A percentile compares a stretch with the other conserved stretches of the same genome.
These are phyloP conservation scores for Clepsis dumicolana DNA, from an alignment of 2,888 invertebrate species.

Conservation along the genomic window DNA sequence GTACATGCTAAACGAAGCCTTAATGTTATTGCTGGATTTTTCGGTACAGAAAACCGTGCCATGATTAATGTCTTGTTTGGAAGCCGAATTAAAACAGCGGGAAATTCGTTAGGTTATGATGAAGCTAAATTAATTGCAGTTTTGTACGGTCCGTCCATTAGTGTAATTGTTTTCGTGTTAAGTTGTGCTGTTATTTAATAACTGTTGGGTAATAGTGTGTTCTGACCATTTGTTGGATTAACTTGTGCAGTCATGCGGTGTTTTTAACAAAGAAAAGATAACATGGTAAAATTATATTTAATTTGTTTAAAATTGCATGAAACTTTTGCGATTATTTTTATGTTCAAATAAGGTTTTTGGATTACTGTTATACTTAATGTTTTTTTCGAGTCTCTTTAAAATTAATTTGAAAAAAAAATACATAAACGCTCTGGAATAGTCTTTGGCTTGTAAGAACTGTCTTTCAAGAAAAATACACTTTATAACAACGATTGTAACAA, in stretches of 20 bases:
- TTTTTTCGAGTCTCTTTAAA: no score
- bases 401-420: no score
- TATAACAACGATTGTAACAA: no score
- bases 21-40: conserved; percentile 42
- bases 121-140: conserved; percentile 36
- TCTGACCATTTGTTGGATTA: neutral
- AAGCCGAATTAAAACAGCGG: conserved; percentile 35
- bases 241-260: neutral
- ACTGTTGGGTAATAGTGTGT: neutral
- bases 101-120: conserved; percentile 36
- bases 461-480: no score
- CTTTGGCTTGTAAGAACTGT: no score
- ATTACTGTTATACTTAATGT: no score
- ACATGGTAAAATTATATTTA: no score
- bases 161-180: conserved; percentile 15
- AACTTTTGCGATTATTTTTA: no score
- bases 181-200: neutral
- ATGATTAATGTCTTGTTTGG: conserved; percentile 42
- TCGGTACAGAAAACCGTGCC: conserved; percentile 25
- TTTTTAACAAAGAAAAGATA: no score
- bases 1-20: conserved; percentile 33
- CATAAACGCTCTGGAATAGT: no score
- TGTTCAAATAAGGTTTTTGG: no score
- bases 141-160: conserved; percentile 16
- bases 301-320: no score